phyloP scores from a whole-genome alignment of 2,113 vertebrate species.

The Tiliqua scincoides region DNA sequence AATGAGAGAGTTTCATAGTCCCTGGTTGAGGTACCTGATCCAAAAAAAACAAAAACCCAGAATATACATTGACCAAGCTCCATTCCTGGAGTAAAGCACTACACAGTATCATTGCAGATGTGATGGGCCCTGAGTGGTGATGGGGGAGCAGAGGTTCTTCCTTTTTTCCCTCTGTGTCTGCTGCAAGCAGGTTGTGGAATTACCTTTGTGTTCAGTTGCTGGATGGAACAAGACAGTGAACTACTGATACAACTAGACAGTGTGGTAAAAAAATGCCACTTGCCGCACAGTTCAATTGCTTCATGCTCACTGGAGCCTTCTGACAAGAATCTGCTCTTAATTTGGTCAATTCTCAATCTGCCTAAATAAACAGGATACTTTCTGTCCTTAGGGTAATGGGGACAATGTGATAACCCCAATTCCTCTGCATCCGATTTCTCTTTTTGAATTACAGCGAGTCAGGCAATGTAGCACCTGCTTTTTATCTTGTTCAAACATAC shows the following conservation, averaged over 20 bases:
- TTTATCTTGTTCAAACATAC: slow-evolving; percentile 55
- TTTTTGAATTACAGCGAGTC: not conserved
- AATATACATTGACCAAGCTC: not conserved
- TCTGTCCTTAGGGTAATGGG: not conserved
- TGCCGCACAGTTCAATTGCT: not conserved
- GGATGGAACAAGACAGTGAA: not conserved
- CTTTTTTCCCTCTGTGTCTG: not conserved
- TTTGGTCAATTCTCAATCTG: not conserved
- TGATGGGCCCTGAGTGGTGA: not conserved
- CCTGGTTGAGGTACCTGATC: slow-evolving; percentile 89
- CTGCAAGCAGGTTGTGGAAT: not conserved
- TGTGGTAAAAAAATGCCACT: not conserved
- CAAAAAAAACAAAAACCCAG: not conserved
- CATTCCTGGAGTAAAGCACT: not conserved
- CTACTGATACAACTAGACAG: not conserved
- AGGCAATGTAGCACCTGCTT: slow-evolving; percentile 33
- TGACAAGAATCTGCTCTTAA: not conserved
- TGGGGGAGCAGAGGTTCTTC: not conserved
- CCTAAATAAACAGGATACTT: not conserved
- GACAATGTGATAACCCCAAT: not conserved
- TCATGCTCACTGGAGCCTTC: not conserved
- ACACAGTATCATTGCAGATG: not conserved
- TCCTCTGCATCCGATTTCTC: slow-evolving; percentile 5
- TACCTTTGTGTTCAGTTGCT: slow-evolving; percentile 15
- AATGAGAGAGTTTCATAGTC: slow-evolving; percentile 86